Conservation (phyloP, 2,797 vertebrate genomes). For the Pipistrellus pipistrellus region DNA sequence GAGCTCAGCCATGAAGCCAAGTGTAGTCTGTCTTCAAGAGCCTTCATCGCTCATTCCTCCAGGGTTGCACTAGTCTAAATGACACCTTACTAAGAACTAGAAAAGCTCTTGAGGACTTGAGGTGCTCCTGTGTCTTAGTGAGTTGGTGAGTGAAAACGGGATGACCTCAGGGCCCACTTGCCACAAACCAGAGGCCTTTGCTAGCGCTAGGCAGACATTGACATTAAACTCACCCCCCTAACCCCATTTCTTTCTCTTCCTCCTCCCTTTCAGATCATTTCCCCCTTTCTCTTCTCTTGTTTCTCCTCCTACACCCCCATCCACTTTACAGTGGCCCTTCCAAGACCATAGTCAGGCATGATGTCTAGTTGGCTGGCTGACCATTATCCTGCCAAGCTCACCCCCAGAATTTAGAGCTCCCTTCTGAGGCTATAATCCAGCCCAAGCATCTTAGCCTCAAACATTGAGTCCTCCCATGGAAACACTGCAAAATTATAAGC, state of each 20-base stretch:
- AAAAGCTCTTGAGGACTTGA: not conserved
- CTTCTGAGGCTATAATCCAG: not conserved
- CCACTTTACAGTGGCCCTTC: not conserved
- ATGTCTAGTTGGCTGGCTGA: not conserved
- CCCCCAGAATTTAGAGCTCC: not conserved
- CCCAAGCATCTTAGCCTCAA: not conserved
- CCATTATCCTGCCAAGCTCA: not conserved
- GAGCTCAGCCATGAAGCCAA: not conserved
- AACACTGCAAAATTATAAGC: not conserved
- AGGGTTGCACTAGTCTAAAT: not conserved
- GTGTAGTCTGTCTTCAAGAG: not conserved
- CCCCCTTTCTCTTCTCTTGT: conserved; percentile 2
- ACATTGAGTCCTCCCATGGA: not conserved
- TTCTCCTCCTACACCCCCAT: not conserved
- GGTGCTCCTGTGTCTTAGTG: not conserved
- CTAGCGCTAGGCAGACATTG: not conserved
- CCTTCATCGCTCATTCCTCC: not conserved
- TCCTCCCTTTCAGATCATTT: not conserved
- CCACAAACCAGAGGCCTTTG: not conserved
- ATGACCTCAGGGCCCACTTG: not conserved
- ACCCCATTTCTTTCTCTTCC: not conserved
- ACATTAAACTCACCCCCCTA: not conserved
- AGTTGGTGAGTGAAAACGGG: not conserved
- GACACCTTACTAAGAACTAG: not conserved
- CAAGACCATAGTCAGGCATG: not conserved